Evolutionary conservation across 53 echinoderm and acorn worm species (phyloP).

Genomic region (Echinarachnius parma): DNA sequence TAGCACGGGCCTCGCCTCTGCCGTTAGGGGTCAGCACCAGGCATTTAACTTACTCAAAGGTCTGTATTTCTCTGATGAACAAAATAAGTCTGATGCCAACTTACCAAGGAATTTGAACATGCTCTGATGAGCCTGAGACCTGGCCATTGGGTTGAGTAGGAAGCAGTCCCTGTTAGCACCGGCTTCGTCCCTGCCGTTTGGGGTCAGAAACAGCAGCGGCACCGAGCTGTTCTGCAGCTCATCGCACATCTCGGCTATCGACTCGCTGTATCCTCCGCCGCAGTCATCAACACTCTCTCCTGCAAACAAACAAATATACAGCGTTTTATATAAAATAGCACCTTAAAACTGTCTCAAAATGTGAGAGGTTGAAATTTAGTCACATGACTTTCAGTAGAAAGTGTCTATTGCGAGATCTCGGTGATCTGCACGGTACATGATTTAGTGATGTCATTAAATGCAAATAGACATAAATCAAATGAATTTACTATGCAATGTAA

Average conservation of each 20-base stretch:
- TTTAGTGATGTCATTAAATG: no score
- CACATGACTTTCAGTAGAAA: no score
- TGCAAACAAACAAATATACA: slow-evolving; percentile 20
- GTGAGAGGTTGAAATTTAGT: no score
- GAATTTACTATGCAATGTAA: no score
- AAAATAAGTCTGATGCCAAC: no score
- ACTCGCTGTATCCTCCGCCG: slow-evolving; percentile 98
- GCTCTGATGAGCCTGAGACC: slow-evolving; percentile 69
- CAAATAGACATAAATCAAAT: no score
- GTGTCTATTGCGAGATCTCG: no score
- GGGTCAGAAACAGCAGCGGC: slow-evolving; percentile 83
- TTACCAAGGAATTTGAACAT: slow-evolving; percentile 86
- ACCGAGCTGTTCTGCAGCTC: slow-evolving; percentile 97
- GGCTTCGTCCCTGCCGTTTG: slow-evolving; percentile 91
- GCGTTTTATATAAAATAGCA: no score
- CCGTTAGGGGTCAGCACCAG: slow-evolving; percentile 94
- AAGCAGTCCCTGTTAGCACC: slow-evolving; percentile 98
- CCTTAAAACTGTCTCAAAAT: no score
- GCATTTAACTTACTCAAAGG: no score
- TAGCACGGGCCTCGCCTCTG: slow-evolving; percentile 88
- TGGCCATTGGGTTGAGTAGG: slow-evolving; percentile 86
- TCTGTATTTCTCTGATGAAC: no score
- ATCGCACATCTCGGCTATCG: slow-evolving; percentile 99
- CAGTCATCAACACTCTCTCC: slow-evolving; percentile 99
- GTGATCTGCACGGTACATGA: no score